These are phyloP conservation scores for Argentina silus DNA, from an alignment of 2,797 vertebrate species.

Conservation along the genomic window DNA sequence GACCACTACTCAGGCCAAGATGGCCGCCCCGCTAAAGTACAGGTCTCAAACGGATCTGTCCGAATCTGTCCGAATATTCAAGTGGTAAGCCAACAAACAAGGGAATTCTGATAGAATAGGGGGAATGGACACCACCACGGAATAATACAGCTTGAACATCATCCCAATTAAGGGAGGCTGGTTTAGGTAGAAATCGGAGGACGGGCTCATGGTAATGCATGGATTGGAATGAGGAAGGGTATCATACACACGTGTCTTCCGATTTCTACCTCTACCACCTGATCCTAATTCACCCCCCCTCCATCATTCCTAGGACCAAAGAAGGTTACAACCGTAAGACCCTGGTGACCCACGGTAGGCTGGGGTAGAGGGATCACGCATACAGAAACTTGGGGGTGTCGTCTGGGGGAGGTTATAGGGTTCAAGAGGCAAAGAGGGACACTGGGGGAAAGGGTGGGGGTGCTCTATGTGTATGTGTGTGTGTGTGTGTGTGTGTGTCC, in stretches of 20 bases:
- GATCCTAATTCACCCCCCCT: background rate
- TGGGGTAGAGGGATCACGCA: background rate
- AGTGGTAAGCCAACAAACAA: no score
- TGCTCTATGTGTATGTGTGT: slow-evolving; percentile 21
- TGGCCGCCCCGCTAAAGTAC: no score
- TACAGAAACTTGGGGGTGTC: no score
- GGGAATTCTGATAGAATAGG: no score
- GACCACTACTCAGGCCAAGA: no score
- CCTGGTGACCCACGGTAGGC: background rate
- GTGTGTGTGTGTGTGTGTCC: slow-evolving; percentile 18
- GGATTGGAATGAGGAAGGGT: no score
- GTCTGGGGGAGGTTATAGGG: slow-evolving; percentile 5
- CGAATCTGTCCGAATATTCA: no score
- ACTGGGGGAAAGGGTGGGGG: slow-evolving; percentile 17
- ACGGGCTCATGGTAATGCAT: no score
- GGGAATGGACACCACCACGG: no score
- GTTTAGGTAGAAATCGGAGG: no score
- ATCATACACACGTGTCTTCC: background rate
- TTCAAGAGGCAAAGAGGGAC: slow-evolving; percentile 12
- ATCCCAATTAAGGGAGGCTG: background rate
- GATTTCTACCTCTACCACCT: background rate
- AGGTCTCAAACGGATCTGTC: no score
- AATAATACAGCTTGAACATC: background rate
- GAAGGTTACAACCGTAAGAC: slow-evolving; percentile 1
- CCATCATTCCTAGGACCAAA: slow-evolving; percentile 5